Evolutionary conservation across 2,888 invertebrate genomes (phyloP).

Genomic region (Strigamia maritima): DNA sequence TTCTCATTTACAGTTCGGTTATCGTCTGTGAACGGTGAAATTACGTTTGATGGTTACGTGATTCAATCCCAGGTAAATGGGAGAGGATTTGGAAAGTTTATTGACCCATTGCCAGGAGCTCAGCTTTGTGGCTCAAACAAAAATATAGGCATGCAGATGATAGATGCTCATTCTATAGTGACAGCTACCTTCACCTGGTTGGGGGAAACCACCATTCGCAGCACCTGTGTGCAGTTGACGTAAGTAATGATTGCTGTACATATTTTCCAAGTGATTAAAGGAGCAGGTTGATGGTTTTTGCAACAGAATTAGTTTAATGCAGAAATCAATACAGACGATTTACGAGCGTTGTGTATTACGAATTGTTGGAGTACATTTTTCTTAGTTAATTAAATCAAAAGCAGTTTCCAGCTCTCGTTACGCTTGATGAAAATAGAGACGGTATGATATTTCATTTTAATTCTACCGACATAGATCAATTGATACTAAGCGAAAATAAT

Average conservation of each 20-base stretch:
- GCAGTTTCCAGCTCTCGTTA: too few species aligned
- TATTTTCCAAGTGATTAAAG: background rate
- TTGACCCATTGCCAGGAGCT: background rate
- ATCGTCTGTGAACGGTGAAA: background rate
- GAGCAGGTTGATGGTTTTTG: too few species aligned
- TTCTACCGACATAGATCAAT: too few species aligned
- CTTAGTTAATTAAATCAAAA: too few species aligned
- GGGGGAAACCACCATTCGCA: background rate
- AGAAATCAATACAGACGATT: too few species aligned
- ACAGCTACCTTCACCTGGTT: background rate
- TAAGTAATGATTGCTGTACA: background rate
- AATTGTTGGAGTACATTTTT: too few species aligned
- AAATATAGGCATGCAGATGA: background rate
- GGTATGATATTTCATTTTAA: too few species aligned
- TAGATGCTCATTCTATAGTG: background rate
- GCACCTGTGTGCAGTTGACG: conserved; percentile 13
- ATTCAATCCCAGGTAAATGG: background rate
- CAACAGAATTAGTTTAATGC: too few species aligned
- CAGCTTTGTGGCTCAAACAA: conserved; percentile 6
- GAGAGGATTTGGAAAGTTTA: background rate
- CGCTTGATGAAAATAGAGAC: too few species aligned
- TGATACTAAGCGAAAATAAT: too few species aligned
- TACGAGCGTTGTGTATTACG: too few species aligned
- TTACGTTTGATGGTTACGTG: background rate
- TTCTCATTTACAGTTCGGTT: background rate